phyloP scores from a whole-genome alignment of 2,797 vertebrate species.

The Erethizon dorsatum region DNA sequence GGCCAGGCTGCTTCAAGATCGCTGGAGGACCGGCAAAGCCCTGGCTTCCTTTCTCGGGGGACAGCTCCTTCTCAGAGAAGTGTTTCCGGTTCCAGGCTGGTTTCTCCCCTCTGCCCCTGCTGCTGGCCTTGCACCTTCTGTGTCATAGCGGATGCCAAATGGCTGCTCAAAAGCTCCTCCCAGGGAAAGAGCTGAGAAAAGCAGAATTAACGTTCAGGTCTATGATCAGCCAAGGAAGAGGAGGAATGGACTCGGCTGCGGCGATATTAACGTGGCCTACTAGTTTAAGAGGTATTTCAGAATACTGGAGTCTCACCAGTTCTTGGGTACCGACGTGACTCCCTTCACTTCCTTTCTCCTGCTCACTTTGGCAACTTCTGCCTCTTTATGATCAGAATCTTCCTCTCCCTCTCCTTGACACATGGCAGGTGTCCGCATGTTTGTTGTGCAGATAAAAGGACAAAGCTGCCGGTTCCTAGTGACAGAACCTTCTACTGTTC shows the following conservation, averaged over 20 bases:
- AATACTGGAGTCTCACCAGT: neutral
- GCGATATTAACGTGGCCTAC: neutral
- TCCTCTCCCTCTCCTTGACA: neutral
- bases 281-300: neutral
- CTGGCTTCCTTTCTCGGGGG: slow-evolving; percentile 72
- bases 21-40: neutral
- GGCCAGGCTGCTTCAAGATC: neutral
- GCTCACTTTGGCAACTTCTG: neutral
- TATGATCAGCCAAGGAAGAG: neutral
- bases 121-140: neutral
- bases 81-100: slow-evolving; percentile 63
- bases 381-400: neutral
- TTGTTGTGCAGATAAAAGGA: neutral
- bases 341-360: neutral
- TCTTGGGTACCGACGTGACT: neutral
- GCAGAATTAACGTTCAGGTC: neutral
- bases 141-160: neutral
- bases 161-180: neutral
- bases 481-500: neutral
- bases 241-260: neutral
- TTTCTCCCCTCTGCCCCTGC: neutral
- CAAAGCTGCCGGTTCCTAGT: neutral
- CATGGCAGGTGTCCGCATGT: neutral
- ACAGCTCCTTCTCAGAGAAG: slow-evolving; percentile 70
- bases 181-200: neutral